These are phyloP conservation scores for Eulemur mongoz DNA, from an alignment of 2,797 vertebrate genomes.

Conservation along the genomic window DNA sequence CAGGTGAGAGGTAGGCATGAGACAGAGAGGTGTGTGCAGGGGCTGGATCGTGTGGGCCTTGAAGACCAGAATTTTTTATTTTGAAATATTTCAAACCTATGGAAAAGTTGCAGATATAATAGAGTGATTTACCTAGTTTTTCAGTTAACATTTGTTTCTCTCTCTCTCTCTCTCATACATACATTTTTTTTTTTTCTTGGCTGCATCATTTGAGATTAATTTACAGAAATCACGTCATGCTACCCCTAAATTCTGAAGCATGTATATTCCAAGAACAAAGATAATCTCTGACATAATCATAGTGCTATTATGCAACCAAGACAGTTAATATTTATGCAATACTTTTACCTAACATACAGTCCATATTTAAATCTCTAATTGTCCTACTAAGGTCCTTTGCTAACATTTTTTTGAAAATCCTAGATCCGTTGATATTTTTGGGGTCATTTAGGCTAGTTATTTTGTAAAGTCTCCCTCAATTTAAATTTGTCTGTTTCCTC, in stretches of 20 bases:
- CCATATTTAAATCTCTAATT: neutral
- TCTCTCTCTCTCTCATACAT: neutral
- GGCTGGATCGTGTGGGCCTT: neutral
- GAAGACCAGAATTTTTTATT: neutral
- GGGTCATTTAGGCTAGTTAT: neutral
- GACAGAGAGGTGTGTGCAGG: neutral
- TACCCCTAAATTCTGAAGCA: neutral
- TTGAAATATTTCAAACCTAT: neutral
- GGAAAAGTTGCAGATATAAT: neutral
- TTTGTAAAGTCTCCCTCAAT: neutral
- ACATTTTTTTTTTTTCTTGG: neutral
- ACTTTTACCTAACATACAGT: neutral
- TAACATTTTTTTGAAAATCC: neutral
- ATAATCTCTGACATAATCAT: neutral
- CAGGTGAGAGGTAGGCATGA: accelerated
- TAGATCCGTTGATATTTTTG: neutral
- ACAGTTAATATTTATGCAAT: neutral
- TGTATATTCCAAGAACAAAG: neutral
- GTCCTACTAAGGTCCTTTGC: neutral
- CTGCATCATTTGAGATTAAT: neutral
- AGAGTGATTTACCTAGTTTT: neutral
- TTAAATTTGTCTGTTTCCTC: neutral
- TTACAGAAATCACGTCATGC: neutral
- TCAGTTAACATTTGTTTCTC: neutral
- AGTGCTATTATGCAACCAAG: neutral